Evolutionary conservation across 2,888 invertebrate species (phyloP), one percentile per base, ranked within the genome.

Genomic region (Cheilosia vernalis): DNA sequence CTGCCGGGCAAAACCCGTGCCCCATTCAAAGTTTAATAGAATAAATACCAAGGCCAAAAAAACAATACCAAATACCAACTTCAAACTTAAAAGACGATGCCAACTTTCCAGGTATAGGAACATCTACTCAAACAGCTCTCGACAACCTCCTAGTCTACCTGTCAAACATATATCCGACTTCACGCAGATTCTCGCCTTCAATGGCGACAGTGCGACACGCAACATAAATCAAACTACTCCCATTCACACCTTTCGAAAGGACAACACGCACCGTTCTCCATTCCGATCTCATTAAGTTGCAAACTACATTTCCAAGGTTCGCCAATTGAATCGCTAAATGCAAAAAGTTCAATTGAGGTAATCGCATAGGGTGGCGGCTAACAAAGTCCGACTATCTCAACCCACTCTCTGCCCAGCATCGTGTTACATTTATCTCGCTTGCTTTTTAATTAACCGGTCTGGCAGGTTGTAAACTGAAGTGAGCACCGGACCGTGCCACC

Each of bases 371-470:
- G 44, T 13, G 51, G 21, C 19, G 21, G 21, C 24, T 51, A 4
- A 13, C 24, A 44, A 17, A 2, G 44, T 4, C 17, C 47, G 5
- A 24, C 51, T 51, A 49, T 21, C 13, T 13, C 51, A 51, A 24
- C 33, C 6, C 15, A 47, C 51, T 64, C 15, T 33, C 51, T 24
- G 51, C 33, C 30, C 30, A 17, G 17, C 47, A 47, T 53, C 53
- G 67, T 69, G 69, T 64, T 61, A 53, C 55, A 58, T 79, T 79
- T 70, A 51, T 72, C 55, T 70, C 37, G 37, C 64, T 51, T 49
- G 58, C 64, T 33, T 64, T 64, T 42, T 58, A 69, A 58, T 51
- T 53, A 72, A 79, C 79, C 79, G 72, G 79, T 72, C 49, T 55
- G 66, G 58, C 79, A 60, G 72, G 79, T 79, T 79, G 15, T 21